Conservation (phyloP, 2,113 vertebrate species). For the Rhea pennata region DNA sequence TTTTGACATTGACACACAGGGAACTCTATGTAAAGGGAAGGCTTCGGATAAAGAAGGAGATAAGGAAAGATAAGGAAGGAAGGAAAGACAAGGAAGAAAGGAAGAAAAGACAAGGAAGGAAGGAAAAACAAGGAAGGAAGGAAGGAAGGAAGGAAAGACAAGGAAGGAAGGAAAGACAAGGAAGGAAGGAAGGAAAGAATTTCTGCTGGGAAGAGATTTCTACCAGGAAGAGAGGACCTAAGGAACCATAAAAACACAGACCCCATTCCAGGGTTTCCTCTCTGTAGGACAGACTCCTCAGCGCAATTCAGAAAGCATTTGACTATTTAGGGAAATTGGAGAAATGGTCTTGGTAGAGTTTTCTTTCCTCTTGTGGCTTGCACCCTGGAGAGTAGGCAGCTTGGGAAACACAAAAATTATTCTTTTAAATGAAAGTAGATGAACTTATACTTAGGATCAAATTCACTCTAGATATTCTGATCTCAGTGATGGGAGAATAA, state of each 20-base stretch:
- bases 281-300: neutral
- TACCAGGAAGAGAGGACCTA: neutral
- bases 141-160: no score
- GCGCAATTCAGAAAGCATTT: neutral
- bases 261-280: neutral
- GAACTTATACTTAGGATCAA: neutral
- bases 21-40: neutral
- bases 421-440: neutral
- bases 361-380: neutral
- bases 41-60: neutral
- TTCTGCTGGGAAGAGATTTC: neutral
- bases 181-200: accelerated
- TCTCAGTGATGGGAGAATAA: neutral
- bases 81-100: no score
- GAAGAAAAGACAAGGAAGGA: accelerated
- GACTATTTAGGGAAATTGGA: neutral
- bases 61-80: neutral
- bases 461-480: neutral
- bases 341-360: neutral
- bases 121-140: no score
- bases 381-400: neutral
- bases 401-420: neutral
- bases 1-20: neutral
- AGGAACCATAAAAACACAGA: neutral
- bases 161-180: accelerated